Base-by-base conservation (phyloP, 2,888 invertebrate species). In the Bombylius major region DNA sequence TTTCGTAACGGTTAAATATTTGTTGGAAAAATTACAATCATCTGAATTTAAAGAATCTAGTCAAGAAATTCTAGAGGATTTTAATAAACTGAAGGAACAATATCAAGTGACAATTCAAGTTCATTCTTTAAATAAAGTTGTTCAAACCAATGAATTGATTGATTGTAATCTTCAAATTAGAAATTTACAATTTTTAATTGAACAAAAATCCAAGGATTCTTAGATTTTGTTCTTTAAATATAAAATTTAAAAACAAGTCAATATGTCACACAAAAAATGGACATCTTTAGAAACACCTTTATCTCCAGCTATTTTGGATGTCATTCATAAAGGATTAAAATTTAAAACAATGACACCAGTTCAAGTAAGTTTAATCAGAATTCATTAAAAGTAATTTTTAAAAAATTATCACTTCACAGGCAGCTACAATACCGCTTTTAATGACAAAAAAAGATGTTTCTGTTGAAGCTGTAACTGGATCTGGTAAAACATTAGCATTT, bases 381-480 rank as follows among this genome's bases (percentile, higher is more conserved):
- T 12, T 45, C 6, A 45, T 14, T 14, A 4, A 13, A 13, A 13
- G 13, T 44, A 44, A n/a, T 44, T 32, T 33, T 36, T 36, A 8
- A 53, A 14, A 34, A 23, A 34, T 4, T 47, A 12, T 0, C 12
- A 13, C 5, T 5, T 4, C 42, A 14, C 13, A 94, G 80, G 86
- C 89, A 5, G 90, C 92, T 1, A 86, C 89, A 55, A 95, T 96
- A 66, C 95, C 95, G 0, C 77, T 94, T 54, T 77, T 99, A 53
- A 71, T 97, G 54, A 82, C 83, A 9, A 89, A 90, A 65, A 97
- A 96, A 74, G 99, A 99, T 79, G 95, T 99, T 13, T 95, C 93
- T 1, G 98, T 91, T 0, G 97, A 99, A 75, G 98, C 99, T 5
- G 93, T 98, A 0, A 99, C 99, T 1, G 99, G 99, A 5, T 97